A percentile compares a stretch with the other conserved stretches of the same genome.
phyloP scores from a whole-genome alignment of 1,140 invertebrate species.

The Tetramorium parvispinum region DNA sequence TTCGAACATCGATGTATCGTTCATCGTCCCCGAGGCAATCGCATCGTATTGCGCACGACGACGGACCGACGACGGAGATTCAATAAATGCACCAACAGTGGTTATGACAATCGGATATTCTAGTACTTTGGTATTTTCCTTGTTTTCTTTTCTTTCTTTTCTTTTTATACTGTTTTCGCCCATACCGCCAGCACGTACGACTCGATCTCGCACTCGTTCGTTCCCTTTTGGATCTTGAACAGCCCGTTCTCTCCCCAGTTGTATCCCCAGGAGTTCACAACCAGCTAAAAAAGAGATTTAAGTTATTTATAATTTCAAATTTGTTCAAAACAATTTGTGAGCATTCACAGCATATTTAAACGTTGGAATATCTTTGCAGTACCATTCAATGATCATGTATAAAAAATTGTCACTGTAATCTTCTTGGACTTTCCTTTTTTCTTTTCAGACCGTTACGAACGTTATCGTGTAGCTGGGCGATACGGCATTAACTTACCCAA shows the following conservation, averaged over 20 bases:
- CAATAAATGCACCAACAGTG: constrained; percentile 68
- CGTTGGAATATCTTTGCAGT: not conserved
- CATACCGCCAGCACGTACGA: constrained; percentile 92
- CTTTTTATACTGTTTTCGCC: constrained; percentile 86
- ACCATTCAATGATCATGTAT: not conserved
- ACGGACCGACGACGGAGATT: constrained; percentile 38
- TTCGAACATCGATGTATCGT: constrained; percentile 30
- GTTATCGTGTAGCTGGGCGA: not conserved
- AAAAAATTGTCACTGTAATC: not conserved
- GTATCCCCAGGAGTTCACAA: constrained; percentile 95
- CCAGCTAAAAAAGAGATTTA: constrained; percentile 88
- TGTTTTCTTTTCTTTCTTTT: not conserved
- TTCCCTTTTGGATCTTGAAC: constrained; percentile 92
- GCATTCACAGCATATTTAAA: not conserved
- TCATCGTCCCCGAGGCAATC: constrained; percentile 19
- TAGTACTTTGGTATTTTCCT: constrained; percentile 37
- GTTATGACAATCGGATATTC: constrained; percentile 41
- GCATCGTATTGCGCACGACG: constrained; percentile 1
- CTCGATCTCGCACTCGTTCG: constrained; percentile 95
- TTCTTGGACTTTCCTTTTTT: not conserved
- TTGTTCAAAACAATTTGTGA: not conserved
- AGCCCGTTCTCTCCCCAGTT: constrained; percentile 96
- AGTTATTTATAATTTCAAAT: constrained; percentile 9
- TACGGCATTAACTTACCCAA: constrained; percentile 90
- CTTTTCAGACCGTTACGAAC: not conserved